Evolutionary conservation across 2,113 vertebrate genomes (phyloP).

Genomic region (Pluvianellus socialis): DNA sequence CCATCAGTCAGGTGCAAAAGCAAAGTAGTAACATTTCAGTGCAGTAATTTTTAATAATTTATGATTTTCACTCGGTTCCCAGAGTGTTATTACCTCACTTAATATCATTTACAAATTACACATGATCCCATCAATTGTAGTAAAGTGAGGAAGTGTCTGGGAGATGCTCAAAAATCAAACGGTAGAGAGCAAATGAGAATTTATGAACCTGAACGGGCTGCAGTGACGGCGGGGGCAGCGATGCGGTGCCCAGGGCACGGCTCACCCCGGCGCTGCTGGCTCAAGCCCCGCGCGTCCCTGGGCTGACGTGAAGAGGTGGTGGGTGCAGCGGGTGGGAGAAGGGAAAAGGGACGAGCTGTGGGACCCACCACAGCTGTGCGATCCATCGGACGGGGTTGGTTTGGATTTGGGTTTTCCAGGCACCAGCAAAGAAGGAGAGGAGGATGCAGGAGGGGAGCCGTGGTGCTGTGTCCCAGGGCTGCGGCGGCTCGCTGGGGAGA

Average conservation of each 20-base stretch:
- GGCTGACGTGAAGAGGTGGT: fast-evolving
- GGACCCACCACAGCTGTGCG: fast-evolving
- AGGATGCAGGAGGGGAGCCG: not conserved
- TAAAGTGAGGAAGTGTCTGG: conserved; percentile 69
- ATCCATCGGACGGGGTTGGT: fast-evolving
- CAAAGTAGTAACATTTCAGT: conserved; percentile 40
- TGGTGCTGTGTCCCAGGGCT: not conserved
- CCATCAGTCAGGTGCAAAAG: conserved; percentile 52
- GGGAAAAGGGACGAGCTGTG: not conserved
- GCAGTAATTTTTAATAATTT: conserved; percentile 66
- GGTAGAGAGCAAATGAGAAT: conserved; percentile 44
- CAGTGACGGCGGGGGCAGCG: not conserved
- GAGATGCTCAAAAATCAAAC: conserved; percentile 53
- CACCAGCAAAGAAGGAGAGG: not conserved
- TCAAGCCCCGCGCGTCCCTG: fast-evolving
- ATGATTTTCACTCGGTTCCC: conserved; percentile 53
- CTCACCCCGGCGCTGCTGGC: not conserved
- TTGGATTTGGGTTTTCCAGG: not conserved
- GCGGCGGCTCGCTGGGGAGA: not conserved
- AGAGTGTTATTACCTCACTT: conserved; percentile 71
- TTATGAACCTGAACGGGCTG: not conserved
- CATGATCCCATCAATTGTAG: conserved; percentile 66
- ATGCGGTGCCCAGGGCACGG: fast-evolving
- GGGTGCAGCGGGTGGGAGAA: not conserved
- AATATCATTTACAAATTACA: conserved; percentile 73